Conservation (phyloP, 2,113 vertebrate species). For the Pterocles gutturalis region DNA sequence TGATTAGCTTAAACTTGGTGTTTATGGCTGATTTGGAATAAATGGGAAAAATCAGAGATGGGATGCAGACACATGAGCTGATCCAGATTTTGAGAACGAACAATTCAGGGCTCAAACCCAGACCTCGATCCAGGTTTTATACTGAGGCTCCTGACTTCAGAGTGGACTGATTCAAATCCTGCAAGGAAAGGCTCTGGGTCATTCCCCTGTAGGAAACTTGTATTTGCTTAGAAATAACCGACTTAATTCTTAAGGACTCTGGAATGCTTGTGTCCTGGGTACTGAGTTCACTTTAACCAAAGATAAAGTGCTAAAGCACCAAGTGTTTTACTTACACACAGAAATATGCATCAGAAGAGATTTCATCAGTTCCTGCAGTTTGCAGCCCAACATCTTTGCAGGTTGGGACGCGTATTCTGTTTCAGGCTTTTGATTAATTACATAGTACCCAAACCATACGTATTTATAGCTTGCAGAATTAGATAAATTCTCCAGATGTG, state of each 20-base stretch:
- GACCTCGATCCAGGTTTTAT: background rate
- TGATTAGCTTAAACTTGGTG: constrained; percentile 36
- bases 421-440: constrained; percentile 58
- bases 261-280: background rate
- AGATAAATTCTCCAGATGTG: constrained; percentile 60
- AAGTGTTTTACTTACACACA: background rate
- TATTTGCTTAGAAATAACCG: background rate
- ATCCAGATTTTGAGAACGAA: background rate
- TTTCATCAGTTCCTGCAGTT: background rate
- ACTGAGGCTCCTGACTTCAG: background rate
- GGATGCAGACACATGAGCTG: background rate
- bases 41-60: constrained; percentile 11
- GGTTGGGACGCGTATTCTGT: constrained; percentile 44
- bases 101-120: background rate
- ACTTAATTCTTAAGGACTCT: background rate
- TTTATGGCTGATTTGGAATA: constrained; percentile 30
- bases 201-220: background rate
- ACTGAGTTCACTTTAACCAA: background rate
- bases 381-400: constrained; percentile 14
- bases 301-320: background rate
- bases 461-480: constrained; percentile 55
- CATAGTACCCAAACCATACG: constrained; percentile 43
- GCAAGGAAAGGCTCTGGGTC: background rate
- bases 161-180: background rate
- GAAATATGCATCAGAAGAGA: background rate